Evolutionary conservation across 2,888 invertebrate species (phyloP), one percentile per base, ranked within the genome.

Genomic region (Spilosoma lubricipeda): DNA sequence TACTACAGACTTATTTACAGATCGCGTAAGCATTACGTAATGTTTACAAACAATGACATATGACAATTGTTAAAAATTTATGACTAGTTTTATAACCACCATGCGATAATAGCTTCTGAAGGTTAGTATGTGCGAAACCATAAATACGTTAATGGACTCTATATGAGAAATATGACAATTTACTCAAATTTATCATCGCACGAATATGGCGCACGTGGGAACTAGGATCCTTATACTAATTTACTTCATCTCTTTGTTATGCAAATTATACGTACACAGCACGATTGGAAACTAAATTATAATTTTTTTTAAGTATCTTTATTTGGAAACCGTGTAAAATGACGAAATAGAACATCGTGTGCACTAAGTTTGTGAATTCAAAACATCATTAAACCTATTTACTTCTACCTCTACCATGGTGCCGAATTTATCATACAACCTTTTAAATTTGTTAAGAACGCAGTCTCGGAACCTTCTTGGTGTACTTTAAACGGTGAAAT

Each of bases 141-240:
- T 30, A 23, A 23, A 23, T 4, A 30, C 23, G 45, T 45, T 67
- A 45, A 72, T 72, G 59, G 30, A 23, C 59, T 59, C 67, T 67
- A 67, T 63, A 65, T 72, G 72, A 23, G 59, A 33, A 67, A 48
- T 63, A 66, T 70, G 59, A 59, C 27, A 59, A 56, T 67, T 18
- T 3, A 70, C 9, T 63, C 13, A 63, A 30, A 30, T 30, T 63
- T 30, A 30, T 63, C 30, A 30, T 63, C 18, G 3, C 15, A 18
- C 18, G 15, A 18, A 63, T 15, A 63, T 30, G 63, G n/a, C 1
- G 0, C 27, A 27, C 69, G 56, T 70, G 59, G 69, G 69, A 70
- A 9, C 18, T 8, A 59, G 0, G 27, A 27, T 59, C 11, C 11
- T 13, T 27, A 59, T 27, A n/a, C 4, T 27, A 13, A 27, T 59